A percentile compares a stretch with the other conserved stretches of the same genome.
Conservation (phyloP, 2,888 invertebrate species). For the Protodeltote pygarga region DNA sequence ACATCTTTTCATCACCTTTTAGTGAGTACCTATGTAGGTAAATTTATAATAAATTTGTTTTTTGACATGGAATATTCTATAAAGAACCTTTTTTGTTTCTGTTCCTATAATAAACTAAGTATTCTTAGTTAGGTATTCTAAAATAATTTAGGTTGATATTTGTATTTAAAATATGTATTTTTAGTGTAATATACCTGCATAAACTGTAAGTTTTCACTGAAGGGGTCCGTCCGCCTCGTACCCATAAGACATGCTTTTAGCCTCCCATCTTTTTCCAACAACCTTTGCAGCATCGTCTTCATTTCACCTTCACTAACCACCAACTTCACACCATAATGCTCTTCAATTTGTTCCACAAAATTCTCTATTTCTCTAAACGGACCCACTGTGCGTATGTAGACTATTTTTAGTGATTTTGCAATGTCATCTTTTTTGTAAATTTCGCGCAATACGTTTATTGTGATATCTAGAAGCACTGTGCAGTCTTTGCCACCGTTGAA, state of each 20-base stretch:
- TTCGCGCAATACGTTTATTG: slow-evolving; percentile 65
- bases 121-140: too few relatives aligned
- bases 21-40: too few relatives aligned
- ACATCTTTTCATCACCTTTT: too few relatives aligned
- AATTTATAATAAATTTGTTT: too few relatives aligned
- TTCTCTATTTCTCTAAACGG: slow-evolving; percentile 95
- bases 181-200: too few relatives aligned
- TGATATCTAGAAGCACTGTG: slow-evolving; percentile 92
- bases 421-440: slow-evolving; percentile 64
- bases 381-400: slow-evolving; percentile 93
- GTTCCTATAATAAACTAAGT: too few relatives aligned
- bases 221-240: slow-evolving; percentile 95
- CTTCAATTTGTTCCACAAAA: slow-evolving; percentile 91
- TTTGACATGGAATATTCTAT: too few relatives aligned
- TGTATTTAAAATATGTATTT: too few relatives aligned
- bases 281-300: slow-evolving; percentile 89
- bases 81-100: too few relatives aligned
- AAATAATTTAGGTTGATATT: too few relatives aligned
- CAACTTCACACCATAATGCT: slow-evolving; percentile 91
- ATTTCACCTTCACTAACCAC: slow-evolving; percentile 90
- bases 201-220: slow-evolving; percentile 88
- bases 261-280: slow-evolving; percentile 86
- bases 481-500: slow-evolving; percentile 99
- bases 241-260: slow-evolving; percentile 97
- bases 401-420: slow-evolving; percentile 87